phyloP scores from a whole-genome alignment of 1,140 invertebrate genomes.

The Nixonia krombeini region DNA sequence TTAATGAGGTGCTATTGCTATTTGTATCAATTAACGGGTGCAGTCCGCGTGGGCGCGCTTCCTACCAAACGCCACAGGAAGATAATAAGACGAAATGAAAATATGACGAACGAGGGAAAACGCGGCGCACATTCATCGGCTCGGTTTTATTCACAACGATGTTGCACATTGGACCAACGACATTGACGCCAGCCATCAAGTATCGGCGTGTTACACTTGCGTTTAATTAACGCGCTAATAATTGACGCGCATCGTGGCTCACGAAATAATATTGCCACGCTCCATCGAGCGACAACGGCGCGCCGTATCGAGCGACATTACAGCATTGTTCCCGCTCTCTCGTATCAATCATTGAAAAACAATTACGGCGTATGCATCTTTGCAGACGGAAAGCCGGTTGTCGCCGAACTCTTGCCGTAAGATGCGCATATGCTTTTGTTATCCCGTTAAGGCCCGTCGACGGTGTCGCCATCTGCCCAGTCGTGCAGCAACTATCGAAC shows the following conservation, averaged over 20 bases:
- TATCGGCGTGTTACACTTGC: conserved; percentile 21
- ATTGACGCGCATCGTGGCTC: conserved; percentile 37
- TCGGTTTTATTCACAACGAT: too few species aligned
- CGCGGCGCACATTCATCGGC: background rate
- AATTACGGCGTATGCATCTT: background rate
- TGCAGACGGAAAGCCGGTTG: too few species aligned
- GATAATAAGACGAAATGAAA: conserved; percentile 38
- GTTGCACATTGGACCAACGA: conserved; percentile 28
- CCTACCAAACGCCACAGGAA: conserved; percentile 26
- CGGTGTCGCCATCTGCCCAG: too few species aligned
- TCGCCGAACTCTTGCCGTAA: too few species aligned
- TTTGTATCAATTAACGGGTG: conserved; percentile 65
- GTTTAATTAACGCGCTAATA: conserved; percentile 45
- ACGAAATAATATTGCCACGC: conserved; percentile 26
- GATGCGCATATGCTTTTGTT: too few species aligned
- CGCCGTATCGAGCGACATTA: conserved; percentile 4
- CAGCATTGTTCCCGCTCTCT: conserved; percentile 29
- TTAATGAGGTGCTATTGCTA: conserved; percentile 61
- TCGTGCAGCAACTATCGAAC: too few species aligned
- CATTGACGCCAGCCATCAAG: conserved; percentile 26
- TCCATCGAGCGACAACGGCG: conserved; percentile 30
- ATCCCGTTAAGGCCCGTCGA: too few species aligned
- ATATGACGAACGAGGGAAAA: background rate
- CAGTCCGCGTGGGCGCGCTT: conserved; percentile 31
- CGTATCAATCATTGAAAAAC: conserved; percentile 11